Evolutionary conservation across 2,113 vertebrate genomes (phyloP), one percentile per base, ranked within the genome.

Genomic region (Nettapus auritus): DNA sequence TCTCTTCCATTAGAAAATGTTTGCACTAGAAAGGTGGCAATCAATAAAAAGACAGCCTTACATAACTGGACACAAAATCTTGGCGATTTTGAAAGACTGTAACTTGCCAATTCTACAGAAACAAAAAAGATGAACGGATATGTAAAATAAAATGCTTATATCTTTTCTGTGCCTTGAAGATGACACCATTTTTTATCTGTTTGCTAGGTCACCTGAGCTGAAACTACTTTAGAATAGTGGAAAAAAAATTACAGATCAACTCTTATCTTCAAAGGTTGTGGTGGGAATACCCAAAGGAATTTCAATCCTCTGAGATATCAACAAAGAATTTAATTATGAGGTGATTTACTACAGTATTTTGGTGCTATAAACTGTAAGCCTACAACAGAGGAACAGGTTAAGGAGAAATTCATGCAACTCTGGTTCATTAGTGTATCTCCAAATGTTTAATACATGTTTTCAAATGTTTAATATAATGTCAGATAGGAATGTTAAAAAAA

Each of bases 221-320:
- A 78, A 94, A 83, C 11, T 79, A 71, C 19, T 94, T 90, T 14
- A 88, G 56, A 90, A 84, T 60, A 1, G 1, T 21, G 50, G 40
- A 28, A 92, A 92, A 88, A 81, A 81, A 57, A 79, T 59, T 46
- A 90, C 69, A 93, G 84, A 93, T 79, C 13, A 29, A 56, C 73
- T 33, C 86, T 96, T 94, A 95, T 94, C 94, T 95, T 94, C 93
- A 94, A 94, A 95, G 60, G 67, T 92, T 36, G 57, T 79, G 7
- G 87, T 92, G 89, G 77, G 60, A 92, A 94, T 91, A 95, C 68
- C 82, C 91, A 90, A 84, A 86, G 86, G 92, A 96, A 96, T 93
- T 93, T 87, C 82, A 94, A 86, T 34, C 52, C 48, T 22, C 25
- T 84, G 48, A 89, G 66, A 84, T 76, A 88, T 2, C 90, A 90